Conservation (phyloP, 2,113 vertebrate genomes). For the Nyctibius bracteatus region DNA sequence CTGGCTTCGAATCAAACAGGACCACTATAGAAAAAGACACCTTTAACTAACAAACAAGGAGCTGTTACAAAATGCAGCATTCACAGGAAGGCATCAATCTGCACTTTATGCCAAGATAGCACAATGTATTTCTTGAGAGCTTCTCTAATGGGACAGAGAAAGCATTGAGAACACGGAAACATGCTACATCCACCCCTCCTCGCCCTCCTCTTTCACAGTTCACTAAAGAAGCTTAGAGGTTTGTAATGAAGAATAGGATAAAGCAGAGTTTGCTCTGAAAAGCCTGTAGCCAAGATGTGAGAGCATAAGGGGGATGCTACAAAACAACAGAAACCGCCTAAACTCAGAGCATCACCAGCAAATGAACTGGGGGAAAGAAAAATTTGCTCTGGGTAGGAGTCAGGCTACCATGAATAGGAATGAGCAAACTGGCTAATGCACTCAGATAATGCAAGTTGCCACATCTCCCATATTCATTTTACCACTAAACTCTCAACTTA, state of each 20-base stretch:
- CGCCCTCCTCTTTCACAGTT: not conserved
- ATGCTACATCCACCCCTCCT: not conserved
- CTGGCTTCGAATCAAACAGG: constrained; percentile 64
- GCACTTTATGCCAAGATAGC: constrained; percentile 52
- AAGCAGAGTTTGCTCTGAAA: constrained; percentile 10
- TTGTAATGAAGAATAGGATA: constrained; percentile 30
- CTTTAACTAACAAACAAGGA: constrained; percentile 50
- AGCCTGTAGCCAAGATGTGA: not conserved
- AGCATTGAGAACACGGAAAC: constrained; percentile 44
- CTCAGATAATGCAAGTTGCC: not conserved
- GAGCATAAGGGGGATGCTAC: not conserved
- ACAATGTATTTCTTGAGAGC: constrained; percentile 69
- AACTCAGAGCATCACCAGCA: not conserved
- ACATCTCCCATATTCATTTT: not conserved
- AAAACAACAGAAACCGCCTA: not conserved
- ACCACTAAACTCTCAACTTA: not conserved
- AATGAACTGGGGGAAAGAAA: not conserved
- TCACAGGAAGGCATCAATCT: constrained; percentile 68
- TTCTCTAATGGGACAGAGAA: constrained; percentile 48
- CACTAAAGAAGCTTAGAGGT: constrained; percentile 24
- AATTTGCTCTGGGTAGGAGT: not conserved
- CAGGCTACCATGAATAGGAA: not conserved
- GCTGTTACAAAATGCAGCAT: constrained; percentile 57
- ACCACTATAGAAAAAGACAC: constrained; percentile 49
- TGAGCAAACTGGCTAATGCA: not conserved